Base-by-base conservation (phyloP, 2,888 invertebrate species). In the Nemotelus pantherinus region DNA sequence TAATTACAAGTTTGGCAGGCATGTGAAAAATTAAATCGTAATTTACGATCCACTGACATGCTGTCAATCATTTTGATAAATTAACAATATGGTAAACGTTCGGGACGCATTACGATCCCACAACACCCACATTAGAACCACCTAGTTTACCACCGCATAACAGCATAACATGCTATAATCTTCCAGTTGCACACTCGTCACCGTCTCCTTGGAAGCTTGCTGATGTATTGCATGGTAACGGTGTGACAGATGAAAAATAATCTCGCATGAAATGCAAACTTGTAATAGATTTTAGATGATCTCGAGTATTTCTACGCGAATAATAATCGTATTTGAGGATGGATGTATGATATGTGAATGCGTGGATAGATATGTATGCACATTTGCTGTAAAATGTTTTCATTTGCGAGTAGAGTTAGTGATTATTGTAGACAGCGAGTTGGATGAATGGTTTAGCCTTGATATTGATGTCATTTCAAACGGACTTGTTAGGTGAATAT, bases 41-140 rank as follows among this genome's bases (percentile, higher is more conserved):
- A 68, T 77, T 77, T 68, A 41, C 77, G 68, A 65, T 76, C 53
- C 48, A 57, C 74, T 78, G 79, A 78, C 78, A 78, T 60, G 41
- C 5, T 76, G 79, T 80, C 79, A 80, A 80, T 80, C 78, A 80
- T 60, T 43, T 68, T 80, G 78, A 80, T 58, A 77, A 77, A 77
- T 79, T 75, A 78, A 78, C 68, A 78, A 63, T 72, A 76, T 71
- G 57, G 55, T 60, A 65, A 76, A 53, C 65, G 55, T n/a, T 7
- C 3, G 43, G 55, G 71, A 44, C 50, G 67, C 4, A 53, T 39
- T 1, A 10, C 63, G 63, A 63, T 63, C 25, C 74, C 63, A 7
- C 25, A 63, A 43, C 41, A 48, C 74, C 39, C 6, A 43, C 6
- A 48, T 63, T 5, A 63, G 48, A 60, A 44, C 45, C 48, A 41